phyloP scores from a whole-genome alignment of 1,140 invertebrate species.

The Aethina tumida region DNA sequence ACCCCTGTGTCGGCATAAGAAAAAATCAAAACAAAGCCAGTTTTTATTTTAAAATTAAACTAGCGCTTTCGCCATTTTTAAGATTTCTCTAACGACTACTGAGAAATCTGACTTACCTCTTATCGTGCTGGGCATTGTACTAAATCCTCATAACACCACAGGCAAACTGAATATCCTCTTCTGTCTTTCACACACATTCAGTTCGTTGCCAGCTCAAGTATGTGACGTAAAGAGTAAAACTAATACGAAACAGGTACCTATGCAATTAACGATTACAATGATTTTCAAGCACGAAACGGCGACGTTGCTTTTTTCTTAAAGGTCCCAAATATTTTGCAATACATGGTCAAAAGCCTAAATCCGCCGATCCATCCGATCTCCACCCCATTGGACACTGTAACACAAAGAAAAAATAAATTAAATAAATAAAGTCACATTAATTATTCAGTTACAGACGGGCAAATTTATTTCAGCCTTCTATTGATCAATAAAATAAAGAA shows the following conservation, averaged over 20 bases:
- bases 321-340: constrained; percentile 20
- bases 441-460: background rate
- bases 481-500: background rate
- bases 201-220: background rate
- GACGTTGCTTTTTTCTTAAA: constrained; percentile 23
- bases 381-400: background rate
- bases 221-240: constrained; percentile 2
- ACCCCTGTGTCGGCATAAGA: too few species aligned
- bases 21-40: too few species aligned
- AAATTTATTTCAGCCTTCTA: background rate
- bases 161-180: constrained; percentile 1
- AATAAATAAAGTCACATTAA: background rate
- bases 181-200: background rate
- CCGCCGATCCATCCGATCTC: background rate
- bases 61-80: too few species aligned
- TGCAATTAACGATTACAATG: too few species aligned
- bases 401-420: background rate
- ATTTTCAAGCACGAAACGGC: background rate
- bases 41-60: too few species aligned
- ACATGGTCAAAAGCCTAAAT: too few species aligned
- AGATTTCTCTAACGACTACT: too few species aligned
- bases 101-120: constrained; percentile 30
- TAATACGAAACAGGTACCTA: too few species aligned
- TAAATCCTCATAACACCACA: constrained; percentile 21
- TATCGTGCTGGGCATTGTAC: constrained; percentile 35